Percentiles rank a stretch among this genome's conserved stretches.
Conservation (phyloP, 2,113 vertebrate genomes). For the Ictalurus furcatus region DNA sequence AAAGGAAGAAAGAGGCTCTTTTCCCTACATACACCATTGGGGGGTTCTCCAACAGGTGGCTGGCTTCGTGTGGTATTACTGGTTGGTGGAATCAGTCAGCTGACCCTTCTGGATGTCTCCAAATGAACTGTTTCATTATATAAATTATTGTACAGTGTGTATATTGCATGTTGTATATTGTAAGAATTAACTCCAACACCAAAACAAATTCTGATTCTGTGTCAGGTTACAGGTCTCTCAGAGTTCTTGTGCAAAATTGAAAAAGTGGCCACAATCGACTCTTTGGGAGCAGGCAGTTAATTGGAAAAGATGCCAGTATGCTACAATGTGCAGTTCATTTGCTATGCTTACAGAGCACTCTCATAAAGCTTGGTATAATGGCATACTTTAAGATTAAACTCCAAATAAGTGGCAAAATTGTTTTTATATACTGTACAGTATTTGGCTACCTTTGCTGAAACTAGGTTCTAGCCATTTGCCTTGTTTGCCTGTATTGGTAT, state of each 20-base stretch:
- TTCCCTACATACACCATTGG: not conserved
- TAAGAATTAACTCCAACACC: not conserved
- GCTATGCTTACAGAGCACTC: not conserved
- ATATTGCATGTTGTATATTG: not conserved
- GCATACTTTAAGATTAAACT: not conserved
- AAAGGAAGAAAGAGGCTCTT: not conserved
- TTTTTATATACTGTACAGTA: not conserved
- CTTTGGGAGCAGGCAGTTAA: not conserved
- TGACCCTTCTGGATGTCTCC: not conserved
- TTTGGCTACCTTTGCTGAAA: not conserved
- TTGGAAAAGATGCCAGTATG: not conserved
- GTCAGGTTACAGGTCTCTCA: not conserved
- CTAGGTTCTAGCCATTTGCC: not conserved
- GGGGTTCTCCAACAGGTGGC: not conserved
- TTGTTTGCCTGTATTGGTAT: not conserved
- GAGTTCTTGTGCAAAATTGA: not conserved
- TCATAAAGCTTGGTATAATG: not conserved
- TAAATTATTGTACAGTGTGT: not conserved
- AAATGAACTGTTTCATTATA: not conserved
- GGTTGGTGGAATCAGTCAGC: not conserved
- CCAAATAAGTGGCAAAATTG: not conserved
- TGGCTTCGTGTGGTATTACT: not conserved
- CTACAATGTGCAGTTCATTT: not conserved
- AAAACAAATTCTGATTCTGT: not conserved
- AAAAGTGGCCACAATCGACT: not conserved